Evolutionary conservation across 2,888 invertebrate genomes (phyloP), one percentile per base, ranked within the genome.

Genomic region (Rhabditophanes sp.): DNA sequence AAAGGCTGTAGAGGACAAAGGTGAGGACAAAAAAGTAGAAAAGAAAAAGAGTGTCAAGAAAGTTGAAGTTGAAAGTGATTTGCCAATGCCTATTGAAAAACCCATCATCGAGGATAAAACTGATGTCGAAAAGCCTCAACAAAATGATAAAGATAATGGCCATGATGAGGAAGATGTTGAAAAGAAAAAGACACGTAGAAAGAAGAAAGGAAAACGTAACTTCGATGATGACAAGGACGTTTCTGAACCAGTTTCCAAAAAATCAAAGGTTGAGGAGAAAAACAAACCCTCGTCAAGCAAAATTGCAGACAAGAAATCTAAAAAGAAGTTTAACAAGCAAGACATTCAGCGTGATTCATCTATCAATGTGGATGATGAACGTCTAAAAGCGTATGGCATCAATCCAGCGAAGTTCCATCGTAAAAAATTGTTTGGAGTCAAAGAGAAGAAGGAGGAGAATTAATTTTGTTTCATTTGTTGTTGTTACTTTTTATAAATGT

Each of bases 301-400:
- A 11, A 23, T 16, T 9, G 12, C 21, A 6, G 31, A 30, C 16
- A 19, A 26, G 9, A 35, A 29, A 26, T 23, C 19, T 17, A 34
- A 18, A 6, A 25, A 17, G 17, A 35, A 26, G 16, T 25, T 18
- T 17, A 17, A 28, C 21, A 17, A 21, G 15, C 18, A 35, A 12
- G 26, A 20, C 11, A 25, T 25, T 12, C 17, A 18, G 8, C 33
- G 41, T 6, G 16, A 20, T 3, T 30, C 36, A 17, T 38, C 34
- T 25, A 35, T 43, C 19, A 38, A 41, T 23, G 30, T 79, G 17
- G 76, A 80, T 2, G 80, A 83, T 66, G 78, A 80, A 46, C 74
- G 90, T 46, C 71, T 93, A 6, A 75, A 78, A 59, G 85, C 85
- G 0, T 93, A 82, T 65, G 88, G 87, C 33, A 75, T 87, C 23